A percentile compares a stretch with the other conserved stretches of the same genome.
phyloP scores from a whole-genome alignment of 2,888 invertebrate genomes.

The Ecliptopera silaceata region DNA sequence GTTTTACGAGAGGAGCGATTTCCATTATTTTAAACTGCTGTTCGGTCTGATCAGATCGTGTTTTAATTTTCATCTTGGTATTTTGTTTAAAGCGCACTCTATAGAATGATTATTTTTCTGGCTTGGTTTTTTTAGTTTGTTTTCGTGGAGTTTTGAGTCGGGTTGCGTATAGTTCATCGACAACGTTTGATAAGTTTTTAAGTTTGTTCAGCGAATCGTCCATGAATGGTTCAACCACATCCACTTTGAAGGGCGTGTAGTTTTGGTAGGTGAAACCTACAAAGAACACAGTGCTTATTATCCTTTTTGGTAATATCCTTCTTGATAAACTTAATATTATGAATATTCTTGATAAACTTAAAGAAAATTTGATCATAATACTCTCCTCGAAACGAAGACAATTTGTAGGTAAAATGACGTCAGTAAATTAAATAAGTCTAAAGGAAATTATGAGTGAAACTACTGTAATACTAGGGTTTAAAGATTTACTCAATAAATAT shows the following conservation, averaged over 20 bases:
- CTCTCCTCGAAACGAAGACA: too few relatives aligned
- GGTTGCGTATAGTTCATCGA: not conserved
- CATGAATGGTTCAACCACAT: not conserved
- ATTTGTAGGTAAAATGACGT: too few relatives aligned
- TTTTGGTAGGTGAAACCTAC: not conserved
- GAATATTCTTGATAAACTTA: too few relatives aligned
- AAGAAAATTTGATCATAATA: too few relatives aligned
- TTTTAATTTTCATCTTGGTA: not conserved
- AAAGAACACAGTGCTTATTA: not conserved
- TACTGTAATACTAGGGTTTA: too few relatives aligned
- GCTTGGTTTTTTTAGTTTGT: not conserved
- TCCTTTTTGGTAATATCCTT: not conserved
- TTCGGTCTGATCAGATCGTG: not conserved
- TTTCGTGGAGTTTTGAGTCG: not conserved
- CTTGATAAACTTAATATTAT: too few relatives aligned
- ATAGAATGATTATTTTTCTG: not conserved
- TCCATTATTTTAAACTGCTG: too few relatives aligned
- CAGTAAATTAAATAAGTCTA: too few relatives aligned
- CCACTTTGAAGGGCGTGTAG: not conserved
- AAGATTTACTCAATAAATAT: too few relatives aligned
- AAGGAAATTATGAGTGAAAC: too few relatives aligned
- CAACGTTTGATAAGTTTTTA: not conserved
- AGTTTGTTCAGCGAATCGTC: not conserved
- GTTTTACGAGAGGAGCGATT: not conserved
- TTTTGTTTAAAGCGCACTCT: not conserved